phyloP scores from a whole-genome alignment of 2,113 vertebrate genomes.

The Halichoeres trimaculatus region DNA sequence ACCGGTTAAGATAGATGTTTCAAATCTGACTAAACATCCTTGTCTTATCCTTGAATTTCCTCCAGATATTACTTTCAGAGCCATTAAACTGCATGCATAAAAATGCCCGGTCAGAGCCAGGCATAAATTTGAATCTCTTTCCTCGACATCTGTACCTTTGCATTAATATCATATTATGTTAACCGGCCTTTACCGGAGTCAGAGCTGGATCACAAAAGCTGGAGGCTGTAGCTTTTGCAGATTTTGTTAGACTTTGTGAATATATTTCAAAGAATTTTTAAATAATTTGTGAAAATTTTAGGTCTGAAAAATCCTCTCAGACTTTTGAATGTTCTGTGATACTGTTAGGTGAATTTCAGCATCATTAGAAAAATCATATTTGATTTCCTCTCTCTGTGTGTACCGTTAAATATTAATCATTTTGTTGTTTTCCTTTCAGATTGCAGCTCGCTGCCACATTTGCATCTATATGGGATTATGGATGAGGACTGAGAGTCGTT shows the following conservation, averaged over 20 bases:
- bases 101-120: neutral
- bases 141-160: constrained; percentile 14
- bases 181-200: neutral
- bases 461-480: constrained; percentile 49
- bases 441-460: constrained; percentile 14
- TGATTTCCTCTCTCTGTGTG: neutral
- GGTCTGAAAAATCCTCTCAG: no score
- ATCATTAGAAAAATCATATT: neutral
- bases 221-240: no score
- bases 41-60: neutral
- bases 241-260: no score
- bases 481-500: constrained; percentile 15
- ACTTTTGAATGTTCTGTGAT: neutral
- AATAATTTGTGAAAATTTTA: no score
- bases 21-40: constrained; percentile 1
- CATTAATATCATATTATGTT: neutral
- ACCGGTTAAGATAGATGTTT: constrained; percentile 4
- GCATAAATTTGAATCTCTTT: constrained; percentile 3
- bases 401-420: constrained; percentile 13
- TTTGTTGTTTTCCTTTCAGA: neutral
- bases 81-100: neutral
- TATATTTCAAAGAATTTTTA: no score
- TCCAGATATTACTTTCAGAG: neutral
- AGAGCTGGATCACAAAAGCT: neutral
- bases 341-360: neutral